These are phyloP conservation scores for Diplosoma virens DNA, from an alignment of 23 tunicate genomes.

Conservation along the genomic window DNA sequence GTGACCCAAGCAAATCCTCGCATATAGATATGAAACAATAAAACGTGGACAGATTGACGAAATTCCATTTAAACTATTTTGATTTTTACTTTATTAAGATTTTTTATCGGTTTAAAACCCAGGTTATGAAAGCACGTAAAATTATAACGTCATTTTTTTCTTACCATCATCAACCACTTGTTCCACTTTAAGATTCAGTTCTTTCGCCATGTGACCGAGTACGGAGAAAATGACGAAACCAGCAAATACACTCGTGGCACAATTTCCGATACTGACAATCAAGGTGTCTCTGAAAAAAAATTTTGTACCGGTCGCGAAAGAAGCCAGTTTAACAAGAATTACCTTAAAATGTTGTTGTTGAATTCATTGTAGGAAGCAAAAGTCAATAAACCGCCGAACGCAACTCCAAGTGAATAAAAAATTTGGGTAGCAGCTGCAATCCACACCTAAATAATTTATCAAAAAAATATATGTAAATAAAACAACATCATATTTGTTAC, in stretches of 20 bases:
- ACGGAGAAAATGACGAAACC: conserved; percentile 98
- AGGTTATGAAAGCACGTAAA: no score
- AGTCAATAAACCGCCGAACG: conserved; percentile 84
- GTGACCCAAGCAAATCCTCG: no score
- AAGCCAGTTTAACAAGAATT: not conserved
- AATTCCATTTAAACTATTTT: no score
- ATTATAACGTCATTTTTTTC: no score
- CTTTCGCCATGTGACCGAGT: conserved; percentile 96
- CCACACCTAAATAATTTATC: conserved; percentile 68
- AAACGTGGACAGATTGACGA: no score
- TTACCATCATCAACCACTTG: conserved; percentile 84
- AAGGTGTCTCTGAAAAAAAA: conserved; percentile 73
- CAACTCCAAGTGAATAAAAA: conserved; percentile 89
- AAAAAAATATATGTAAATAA: not conserved
- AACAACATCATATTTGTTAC: no score
- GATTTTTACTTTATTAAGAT: no score
- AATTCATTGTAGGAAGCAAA: conserved; percentile 97
- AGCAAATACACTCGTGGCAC: conserved; percentile 94
- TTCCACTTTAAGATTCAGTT: conserved; percentile 43
- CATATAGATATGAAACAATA: no score
- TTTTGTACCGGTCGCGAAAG: no score
- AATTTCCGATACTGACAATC: conserved; percentile 94
- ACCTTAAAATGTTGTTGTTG: conserved; percentile 84
- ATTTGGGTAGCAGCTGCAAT: conserved; percentile 95
- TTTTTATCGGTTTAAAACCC: no score